These are phyloP conservation scores for Onthophagus taurus DNA, from an alignment of 1,140 invertebrate genomes.

Conservation along the genomic window DNA sequence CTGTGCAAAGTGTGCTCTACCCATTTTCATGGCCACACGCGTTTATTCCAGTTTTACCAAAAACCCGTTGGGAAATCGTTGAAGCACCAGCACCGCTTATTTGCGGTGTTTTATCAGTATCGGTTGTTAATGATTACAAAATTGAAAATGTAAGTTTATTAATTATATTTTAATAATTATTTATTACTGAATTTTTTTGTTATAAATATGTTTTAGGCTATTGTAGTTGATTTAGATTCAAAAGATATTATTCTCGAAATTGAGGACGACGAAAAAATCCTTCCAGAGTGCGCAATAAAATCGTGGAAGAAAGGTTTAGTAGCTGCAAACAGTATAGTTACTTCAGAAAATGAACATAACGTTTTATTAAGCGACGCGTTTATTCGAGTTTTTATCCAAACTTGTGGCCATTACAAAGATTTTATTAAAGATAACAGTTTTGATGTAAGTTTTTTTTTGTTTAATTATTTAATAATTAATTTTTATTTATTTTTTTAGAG, in stretches of 20 bases:
- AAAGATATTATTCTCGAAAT: slow-evolving; percentile 43
- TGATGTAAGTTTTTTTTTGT: slow-evolving; percentile 39
- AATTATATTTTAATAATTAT: background rate
- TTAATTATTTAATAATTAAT: slow-evolving; percentile 2
- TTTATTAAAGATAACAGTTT: slow-evolving; percentile 45
- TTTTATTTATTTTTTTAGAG: slow-evolving; percentile 27
- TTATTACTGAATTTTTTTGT: background rate
- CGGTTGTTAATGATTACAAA: slow-evolving; percentile 38
- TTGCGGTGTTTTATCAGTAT: slow-evolving; percentile 53
- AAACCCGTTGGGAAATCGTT: slow-evolving; percentile 57
- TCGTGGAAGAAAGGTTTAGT: slow-evolving; percentile 41
- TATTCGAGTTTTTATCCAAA: slow-evolving; percentile 54
- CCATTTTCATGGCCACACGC: slow-evolving; percentile 76
- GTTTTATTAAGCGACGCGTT: slow-evolving; percentile 57
- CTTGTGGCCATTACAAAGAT: slow-evolving; percentile 50
- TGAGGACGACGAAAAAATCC: slow-evolving; percentile 54
- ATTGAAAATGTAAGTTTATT: slow-evolving; percentile 38
- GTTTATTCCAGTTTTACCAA: slow-evolving; percentile 63
- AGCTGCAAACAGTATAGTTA: slow-evolving; percentile 35
- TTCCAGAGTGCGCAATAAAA: slow-evolving; percentile 50
- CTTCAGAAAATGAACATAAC: slow-evolving; percentile 38
- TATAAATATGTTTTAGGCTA: slow-evolving; percentile 42
- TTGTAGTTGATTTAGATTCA: slow-evolving; percentile 56
- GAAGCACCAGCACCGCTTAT: slow-evolving; percentile 67
- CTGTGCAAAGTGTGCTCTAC: slow-evolving; percentile 62